Evolutionary conservation across 2,113 vertebrate genomes (phyloP).

Genomic region (Toxotes jaculatrix): DNA sequence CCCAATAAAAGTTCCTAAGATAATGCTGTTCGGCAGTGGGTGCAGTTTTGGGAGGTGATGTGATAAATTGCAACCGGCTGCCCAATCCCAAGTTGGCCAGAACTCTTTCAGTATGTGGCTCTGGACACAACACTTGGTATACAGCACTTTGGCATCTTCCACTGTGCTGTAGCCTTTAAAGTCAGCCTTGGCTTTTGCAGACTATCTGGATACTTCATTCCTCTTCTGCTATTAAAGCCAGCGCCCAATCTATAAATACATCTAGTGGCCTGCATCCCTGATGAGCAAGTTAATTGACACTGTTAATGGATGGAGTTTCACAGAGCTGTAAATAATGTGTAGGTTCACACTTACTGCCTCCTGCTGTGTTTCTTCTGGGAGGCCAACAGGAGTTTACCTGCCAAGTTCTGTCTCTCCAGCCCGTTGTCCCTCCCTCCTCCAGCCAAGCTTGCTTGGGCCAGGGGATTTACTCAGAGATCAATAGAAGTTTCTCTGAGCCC

Average conservation of each 20-base stretch:
- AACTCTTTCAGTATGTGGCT: constrained; percentile 39
- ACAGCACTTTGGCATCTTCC: constrained; percentile 53
- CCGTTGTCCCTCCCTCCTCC: constrained; percentile 38
- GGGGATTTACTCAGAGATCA: constrained; percentile 78
- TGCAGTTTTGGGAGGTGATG: constrained; percentile 30
- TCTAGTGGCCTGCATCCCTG: constrained; percentile 71
- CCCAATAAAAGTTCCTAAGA: constrained; percentile 29
- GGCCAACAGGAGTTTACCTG: constrained; percentile 74
- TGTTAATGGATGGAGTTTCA: constrained; percentile 81
- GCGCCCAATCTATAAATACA: constrained; percentile 76
- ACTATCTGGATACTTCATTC: constrained; percentile 49
- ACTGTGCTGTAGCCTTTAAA: constrained; percentile 51
- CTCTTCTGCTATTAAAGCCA: constrained; percentile 68
- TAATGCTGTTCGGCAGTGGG: constrained; percentile 25
- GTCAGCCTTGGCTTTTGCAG: constrained; percentile 51
- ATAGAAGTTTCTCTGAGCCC: constrained; percentile 70
- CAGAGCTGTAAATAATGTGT: constrained; percentile 81
- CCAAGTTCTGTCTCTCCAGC: constrained; percentile 68
- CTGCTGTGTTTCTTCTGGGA: constrained; percentile 72
- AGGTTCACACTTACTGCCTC: constrained; percentile 76
- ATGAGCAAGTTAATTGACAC: constrained; percentile 81
- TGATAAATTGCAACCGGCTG: constrained; percentile 34
- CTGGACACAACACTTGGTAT: constrained; percentile 34
- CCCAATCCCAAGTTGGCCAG: constrained; percentile 13
- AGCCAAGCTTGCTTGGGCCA: constrained; percentile 54